Evolutionary conservation across 2,113 vertebrate genomes (phyloP).

Genomic region (Mustela lutreola): DNA sequence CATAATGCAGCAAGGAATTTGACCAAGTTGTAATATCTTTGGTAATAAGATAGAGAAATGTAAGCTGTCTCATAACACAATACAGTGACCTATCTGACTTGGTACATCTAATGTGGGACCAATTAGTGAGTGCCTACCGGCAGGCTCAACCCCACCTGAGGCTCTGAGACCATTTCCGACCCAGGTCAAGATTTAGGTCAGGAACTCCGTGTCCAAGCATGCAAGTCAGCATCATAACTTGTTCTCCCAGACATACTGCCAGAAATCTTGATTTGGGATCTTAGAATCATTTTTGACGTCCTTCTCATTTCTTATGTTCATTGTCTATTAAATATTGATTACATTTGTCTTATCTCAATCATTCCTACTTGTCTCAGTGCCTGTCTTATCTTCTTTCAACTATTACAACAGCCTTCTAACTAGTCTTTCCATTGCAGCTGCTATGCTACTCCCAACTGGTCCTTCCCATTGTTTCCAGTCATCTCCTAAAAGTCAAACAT

Average conservation of each 20-base stretch:
- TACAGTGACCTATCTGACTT: not conserved
- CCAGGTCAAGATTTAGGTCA: not conserved
- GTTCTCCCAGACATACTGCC: not conserved
- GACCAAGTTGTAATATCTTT: not conserved
- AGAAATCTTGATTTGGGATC: constrained; percentile 1
- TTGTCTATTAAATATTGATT: not conserved
- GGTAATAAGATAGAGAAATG: not conserved
- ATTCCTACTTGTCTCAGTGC: not conserved
- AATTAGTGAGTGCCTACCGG: constrained; percentile 22
- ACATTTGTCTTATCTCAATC: not conserved
- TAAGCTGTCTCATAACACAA: not conserved
- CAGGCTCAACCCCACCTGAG: not conserved
- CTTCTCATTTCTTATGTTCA: not conserved
- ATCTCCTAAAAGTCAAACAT: not conserved
- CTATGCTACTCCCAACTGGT: not conserved
- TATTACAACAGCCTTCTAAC: not conserved
- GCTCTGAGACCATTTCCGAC: not conserved
- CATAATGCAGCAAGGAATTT: not conserved
- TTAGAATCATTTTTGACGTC: not conserved
- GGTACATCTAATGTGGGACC: not conserved
- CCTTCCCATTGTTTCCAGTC: not conserved
- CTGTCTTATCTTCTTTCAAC: not conserved
- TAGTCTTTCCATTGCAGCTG: fast-evolving
- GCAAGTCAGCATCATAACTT: not conserved
- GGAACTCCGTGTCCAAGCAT: not conserved